Percentiles rank a stretch among this genome's conserved stretches.
Conservation (phyloP, 2,888 invertebrate species). For the Dasypolia templi region DNA sequence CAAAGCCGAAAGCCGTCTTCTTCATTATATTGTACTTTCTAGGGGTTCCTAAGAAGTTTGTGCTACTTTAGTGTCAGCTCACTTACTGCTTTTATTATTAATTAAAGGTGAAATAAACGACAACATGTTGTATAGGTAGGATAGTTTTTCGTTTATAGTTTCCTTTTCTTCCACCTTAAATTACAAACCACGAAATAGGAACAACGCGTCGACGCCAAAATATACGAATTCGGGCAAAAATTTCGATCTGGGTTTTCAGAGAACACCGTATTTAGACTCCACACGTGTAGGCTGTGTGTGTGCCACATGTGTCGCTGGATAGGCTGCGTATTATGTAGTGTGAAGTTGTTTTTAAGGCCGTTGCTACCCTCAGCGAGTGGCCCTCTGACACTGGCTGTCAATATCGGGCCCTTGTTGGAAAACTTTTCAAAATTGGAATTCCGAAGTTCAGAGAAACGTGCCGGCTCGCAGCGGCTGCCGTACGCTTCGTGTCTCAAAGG, state of each 20-base stretch:
- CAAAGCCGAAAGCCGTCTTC: constrained; percentile 75
- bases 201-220: constrained; percentile 1
- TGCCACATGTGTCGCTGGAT: constrained; percentile 48
- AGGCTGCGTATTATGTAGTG: constrained; percentile 60
- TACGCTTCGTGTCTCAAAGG: constrained; percentile 89
- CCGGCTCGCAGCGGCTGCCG: constrained; percentile 83
- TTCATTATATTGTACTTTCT: constrained; percentile 75
- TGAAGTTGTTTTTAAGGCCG: constrained; percentile 73
- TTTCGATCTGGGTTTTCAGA: constrained; percentile 24
- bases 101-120: neutral
- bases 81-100: constrained; percentile 15
- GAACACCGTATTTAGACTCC: constrained; percentile 5
- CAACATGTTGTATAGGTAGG: neutral
- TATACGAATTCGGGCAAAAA: constrained; percentile 23
- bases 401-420: constrained; percentile 87
- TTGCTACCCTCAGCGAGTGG: constrained; percentile 76
- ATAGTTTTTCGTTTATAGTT: neutral
- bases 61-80: constrained; percentile 23
- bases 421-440: constrained; percentile 91
- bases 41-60: constrained; percentile 33
- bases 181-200: neutral
- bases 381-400: constrained; percentile 88
- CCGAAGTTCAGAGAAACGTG: constrained; percentile 88
- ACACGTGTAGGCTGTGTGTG: constrained; percentile 17
- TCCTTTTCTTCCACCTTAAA: constrained; percentile 3